Conservation (phyloP, 2,888 invertebrate species). For the Bibio marci region DNA sequence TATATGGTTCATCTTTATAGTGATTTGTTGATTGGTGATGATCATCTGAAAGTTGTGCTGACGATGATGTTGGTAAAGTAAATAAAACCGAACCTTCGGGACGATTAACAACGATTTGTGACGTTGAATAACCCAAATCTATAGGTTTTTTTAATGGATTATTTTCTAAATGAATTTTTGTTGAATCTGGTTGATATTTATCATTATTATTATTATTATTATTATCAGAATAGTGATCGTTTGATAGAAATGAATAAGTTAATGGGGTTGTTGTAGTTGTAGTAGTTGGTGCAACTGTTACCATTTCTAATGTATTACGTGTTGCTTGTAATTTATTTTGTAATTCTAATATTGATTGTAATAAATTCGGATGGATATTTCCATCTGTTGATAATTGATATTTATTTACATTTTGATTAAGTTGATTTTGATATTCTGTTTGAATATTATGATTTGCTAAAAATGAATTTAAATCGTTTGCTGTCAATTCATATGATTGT, state of each 20-base stretch:
- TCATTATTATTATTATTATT: not conserved
- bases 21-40: slow-evolving; percentile 5
- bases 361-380: slow-evolving; percentile 10
- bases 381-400: slow-evolving; percentile 9
- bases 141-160: slow-evolving; percentile 11
- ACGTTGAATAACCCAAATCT: slow-evolving; percentile 20
- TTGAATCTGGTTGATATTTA: slow-evolving; percentile 11
- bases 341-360: slow-evolving; percentile 9
- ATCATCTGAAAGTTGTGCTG: not conserved
- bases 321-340: slow-evolving; percentile 9
- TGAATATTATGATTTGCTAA: slow-evolving; percentile 27
- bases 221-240: too few species aligned
- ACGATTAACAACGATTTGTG: slow-evolving; percentile 28
- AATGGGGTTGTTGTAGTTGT: not conserved
- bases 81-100: slow-evolving; percentile 28
- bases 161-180: slow-evolving; percentile 19
- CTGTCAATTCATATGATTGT: slow-evolving; percentile 17
- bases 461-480: slow-evolving; percentile 28
- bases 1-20: slow-evolving; percentile 16
- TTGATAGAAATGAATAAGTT: not conserved
- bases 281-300: slow-evolving; percentile 3
- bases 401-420: slow-evolving; percentile 11
- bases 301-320: not conserved
- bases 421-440: slow-evolving; percentile 17
- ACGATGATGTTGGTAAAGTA: slow-evolving; percentile 15